These are phyloP conservation scores for Tubulanus polymorphus DNA, from an alignment of 2,888 invertebrate genomes.

Conservation along the genomic window DNA sequence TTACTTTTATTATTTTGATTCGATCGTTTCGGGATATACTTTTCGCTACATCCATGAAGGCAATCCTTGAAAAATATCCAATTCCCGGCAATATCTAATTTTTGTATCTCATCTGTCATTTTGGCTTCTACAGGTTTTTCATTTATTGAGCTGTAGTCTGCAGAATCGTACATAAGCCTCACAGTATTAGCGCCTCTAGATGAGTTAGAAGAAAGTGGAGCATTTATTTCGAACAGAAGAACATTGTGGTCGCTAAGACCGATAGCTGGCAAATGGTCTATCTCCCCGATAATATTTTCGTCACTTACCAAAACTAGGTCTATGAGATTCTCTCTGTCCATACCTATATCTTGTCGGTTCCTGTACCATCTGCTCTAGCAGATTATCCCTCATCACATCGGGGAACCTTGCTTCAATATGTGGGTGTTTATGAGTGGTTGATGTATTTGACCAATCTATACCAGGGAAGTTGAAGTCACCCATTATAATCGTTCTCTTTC, in stretches of 20 bases:
- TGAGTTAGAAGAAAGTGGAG: too few species aligned
- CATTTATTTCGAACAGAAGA: background rate
- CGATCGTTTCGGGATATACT: too few species aligned
- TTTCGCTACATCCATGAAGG: too few species aligned
- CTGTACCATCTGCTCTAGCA: background rate
- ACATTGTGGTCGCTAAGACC: background rate
- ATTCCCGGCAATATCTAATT: too few species aligned
- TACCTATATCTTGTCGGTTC: background rate
- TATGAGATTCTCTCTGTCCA: background rate
- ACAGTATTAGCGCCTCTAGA: too few species aligned
- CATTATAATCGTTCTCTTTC: background rate
- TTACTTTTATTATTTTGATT: too few species aligned
- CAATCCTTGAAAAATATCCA: too few species aligned
- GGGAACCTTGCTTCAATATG: background rate
- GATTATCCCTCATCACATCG: background rate
- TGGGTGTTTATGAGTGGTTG: background rate
- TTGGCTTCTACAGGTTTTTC: too few species aligned
- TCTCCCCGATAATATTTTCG: background rate
- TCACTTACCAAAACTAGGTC: background rate
- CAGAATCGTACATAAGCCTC: too few species aligned
- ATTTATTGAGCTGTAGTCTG: too few species aligned
- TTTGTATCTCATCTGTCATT: too few species aligned
- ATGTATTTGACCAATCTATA: background rate
- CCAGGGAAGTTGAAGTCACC: background rate
- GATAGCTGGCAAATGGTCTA: background rate